Percentiles rank a stretch among this genome's conserved stretches.
Evolutionary conservation across 2,113 vertebrate genomes (phyloP).

Genomic region (Megaleporinus macrocephalus): DNA sequence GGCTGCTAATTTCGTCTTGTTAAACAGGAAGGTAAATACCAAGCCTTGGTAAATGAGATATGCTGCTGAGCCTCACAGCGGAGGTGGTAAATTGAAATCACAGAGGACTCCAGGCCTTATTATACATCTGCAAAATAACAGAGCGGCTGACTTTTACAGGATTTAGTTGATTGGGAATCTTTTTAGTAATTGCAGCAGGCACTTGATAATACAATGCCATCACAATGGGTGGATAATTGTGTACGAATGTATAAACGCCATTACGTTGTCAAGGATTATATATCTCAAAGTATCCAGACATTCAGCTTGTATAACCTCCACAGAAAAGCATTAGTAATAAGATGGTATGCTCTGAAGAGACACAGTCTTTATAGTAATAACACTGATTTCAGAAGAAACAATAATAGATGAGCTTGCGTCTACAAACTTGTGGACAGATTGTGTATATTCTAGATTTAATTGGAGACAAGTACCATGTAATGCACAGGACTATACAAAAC

Average conservation of each 20-base stretch:
- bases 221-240: background rate
- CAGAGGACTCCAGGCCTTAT: conserved; percentile 9
- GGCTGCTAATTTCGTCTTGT: background rate
- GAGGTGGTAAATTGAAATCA: conserved; percentile 64
- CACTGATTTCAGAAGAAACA: background rate
- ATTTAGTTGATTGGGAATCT: background rate
- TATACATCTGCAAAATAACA: conserved; percentile 22
- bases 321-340: too few relatives aligned
- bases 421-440: background rate
- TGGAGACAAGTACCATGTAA: too few relatives aligned
- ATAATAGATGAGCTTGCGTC: background rate
- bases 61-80: conserved; percentile 61
- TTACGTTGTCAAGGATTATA: background rate
- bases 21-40: background rate
- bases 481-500: too few relatives aligned
- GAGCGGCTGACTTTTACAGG: conserved; percentile 13
- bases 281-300: background rate
- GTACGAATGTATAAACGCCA: background rate
- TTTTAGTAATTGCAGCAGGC: background rate
- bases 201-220: background rate
- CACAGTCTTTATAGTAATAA: background rate
- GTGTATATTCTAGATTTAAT: too few relatives aligned
- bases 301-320: too few relatives aligned
- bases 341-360: too few relatives aligned
- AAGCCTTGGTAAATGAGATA: conserved; percentile 7